Evolutionary conservation across 2,888 invertebrate species (phyloP).

Genomic region (Hydraecia micacea): DNA sequence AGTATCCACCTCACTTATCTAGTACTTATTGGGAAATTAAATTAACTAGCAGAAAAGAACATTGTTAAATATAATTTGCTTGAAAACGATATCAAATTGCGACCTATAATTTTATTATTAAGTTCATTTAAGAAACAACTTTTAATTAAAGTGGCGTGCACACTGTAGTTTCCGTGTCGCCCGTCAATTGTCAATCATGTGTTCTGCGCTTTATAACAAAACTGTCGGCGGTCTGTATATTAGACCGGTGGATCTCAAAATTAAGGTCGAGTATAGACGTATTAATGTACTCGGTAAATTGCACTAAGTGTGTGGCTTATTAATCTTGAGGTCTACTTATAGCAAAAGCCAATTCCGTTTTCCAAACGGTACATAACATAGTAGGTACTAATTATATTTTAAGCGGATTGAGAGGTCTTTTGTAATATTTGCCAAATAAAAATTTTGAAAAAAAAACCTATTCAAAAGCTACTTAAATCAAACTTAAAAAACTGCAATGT

Average conservation of each 20-base stretch:
- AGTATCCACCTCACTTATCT: neutral
- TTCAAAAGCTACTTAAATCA: neutral
- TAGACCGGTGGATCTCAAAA: conserved; percentile 52
- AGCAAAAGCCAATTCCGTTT: neutral
- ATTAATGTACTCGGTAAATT: conserved; percentile 31
- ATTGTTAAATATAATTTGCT: conserved; percentile 20
- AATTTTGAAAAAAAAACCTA: neutral
- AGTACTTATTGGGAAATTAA: conserved; percentile 17
- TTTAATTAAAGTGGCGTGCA: conserved; percentile 52
- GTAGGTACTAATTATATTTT: neutral
- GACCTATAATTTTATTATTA: conserved; percentile 32
- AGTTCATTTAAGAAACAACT: conserved; percentile 45
- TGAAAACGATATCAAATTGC: conserved; percentile 21
- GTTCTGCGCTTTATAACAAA: conserved; percentile 41
- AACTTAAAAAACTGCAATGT: neutral
- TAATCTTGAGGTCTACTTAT: conserved; percentile 20
- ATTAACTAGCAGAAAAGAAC: neutral
- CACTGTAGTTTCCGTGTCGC: conserved; percentile 35
- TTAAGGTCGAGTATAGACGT: conserved; percentile 31
- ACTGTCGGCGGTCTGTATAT: conserved; percentile 52
- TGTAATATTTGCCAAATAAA: neutral
- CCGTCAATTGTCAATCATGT: conserved; percentile 61
- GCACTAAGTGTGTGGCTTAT: conserved; percentile 17
- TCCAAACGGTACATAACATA: neutral
- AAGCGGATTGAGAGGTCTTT: neutral